Percentiles rank a stretch among this genome's conserved stretches.
Conservation (phyloP, 2,113 vertebrate genomes). For the Pagrus major region DNA sequence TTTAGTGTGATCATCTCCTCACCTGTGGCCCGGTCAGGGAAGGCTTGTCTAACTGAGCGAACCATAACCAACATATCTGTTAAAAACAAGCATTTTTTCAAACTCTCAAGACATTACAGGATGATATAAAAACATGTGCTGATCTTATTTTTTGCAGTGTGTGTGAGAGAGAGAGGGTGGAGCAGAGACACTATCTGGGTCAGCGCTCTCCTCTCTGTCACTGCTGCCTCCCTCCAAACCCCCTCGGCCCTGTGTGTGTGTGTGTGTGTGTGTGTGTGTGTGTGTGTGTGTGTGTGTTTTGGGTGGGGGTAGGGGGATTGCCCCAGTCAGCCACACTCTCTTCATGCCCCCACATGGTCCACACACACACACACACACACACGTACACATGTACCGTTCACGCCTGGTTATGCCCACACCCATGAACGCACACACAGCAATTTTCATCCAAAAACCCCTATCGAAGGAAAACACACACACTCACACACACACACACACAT, state of each 20-base stretch:
- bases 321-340: slow-evolving; percentile 52
- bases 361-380: slow-evolving; percentile 6
- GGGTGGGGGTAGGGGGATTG: slow-evolving; percentile 57
- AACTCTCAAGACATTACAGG: too few species aligned
- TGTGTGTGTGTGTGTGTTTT: slow-evolving; percentile 40
- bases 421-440: slow-evolving; percentile 15
- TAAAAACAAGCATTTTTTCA: too few species aligned
- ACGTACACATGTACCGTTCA: slow-evolving; percentile 3
- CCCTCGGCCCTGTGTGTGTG: slow-evolving; percentile 44
- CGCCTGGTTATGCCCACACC: slow-evolving; percentile 35
- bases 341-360: slow-evolving; percentile 50
- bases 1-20: background rate
- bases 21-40: background rate
- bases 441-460: background rate
- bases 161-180: slow-evolving; percentile 67
- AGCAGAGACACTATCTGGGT: slow-evolving; percentile 82
- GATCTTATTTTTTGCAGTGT: slow-evolving; percentile 53
- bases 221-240: slow-evolving; percentile 63
- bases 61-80: too few species aligned
- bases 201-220: slow-evolving; percentile 75
- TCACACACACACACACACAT: background rate
- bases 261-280: slow-evolving; percentile 40
- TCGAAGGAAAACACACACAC: background rate
- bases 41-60: too few species aligned
- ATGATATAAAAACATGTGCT: background rate